Evolutionary conservation across 1,140 invertebrate genomes (phyloP), one percentile per base, ranked within the genome.

Genomic region (Ceratina australensis): DNA sequence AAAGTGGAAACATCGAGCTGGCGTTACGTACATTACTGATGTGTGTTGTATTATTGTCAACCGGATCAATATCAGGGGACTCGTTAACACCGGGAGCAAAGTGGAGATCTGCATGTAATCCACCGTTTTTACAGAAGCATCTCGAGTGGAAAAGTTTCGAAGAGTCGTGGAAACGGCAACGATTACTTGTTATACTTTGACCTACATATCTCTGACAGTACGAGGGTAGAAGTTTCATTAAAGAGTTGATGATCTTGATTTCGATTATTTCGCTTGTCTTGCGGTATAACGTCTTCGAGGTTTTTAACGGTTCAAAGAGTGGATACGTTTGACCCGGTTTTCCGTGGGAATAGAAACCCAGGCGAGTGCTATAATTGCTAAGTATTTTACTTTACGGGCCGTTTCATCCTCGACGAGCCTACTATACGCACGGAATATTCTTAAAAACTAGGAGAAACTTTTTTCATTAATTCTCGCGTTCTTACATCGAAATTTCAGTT

Each of bases 211-310:
- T 24, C 24, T 26, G 33, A n/a, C 42, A 49, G 22, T 16, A 16
- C 42, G 33, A 42, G 16, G 10, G 33, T 18, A 22, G 47, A 57
- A 59, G 57, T 59, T 47, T 59, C 22, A 26, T 61, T 50, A 47
- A 49, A 57, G n/a, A 20, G 54, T n/a, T 22, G 68, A 54, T 28
- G 66, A 68, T 68, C 66, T 66, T 49, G 42, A 66, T 66, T 49
- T 49, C 64, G 64, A 66, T 66, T 66, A 66, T 66, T 66, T 66
- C 63, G 20, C 63, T 16, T 13, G 63, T 65, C 7, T 8, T 10
- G 33, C 33, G 61, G 33, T 16, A 7, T 10, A 65, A 49, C 20
- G 42, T 65, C 64, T 66, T 49, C 64, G 15, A 8, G 15, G 16
- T 24, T 20, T 18, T 16, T n/a, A n/a, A 52, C n/a, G 16, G 63